phyloP scores from a whole-genome alignment of 1,140 invertebrate species.

The Homarus americanus region DNA sequence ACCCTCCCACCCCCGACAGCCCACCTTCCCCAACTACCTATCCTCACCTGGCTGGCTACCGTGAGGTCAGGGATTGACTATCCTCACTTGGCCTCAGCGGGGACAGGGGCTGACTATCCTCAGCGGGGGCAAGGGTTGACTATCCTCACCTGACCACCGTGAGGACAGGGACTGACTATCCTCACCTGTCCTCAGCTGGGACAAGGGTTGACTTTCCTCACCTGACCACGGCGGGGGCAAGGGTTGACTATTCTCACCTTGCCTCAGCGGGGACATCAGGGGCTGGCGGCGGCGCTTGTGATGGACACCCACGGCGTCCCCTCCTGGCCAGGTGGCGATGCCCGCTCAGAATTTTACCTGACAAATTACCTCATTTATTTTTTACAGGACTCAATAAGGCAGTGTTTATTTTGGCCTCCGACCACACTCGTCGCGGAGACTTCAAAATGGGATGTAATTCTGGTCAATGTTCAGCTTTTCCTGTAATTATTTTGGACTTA shows the following conservation, averaged over 20 bases:
- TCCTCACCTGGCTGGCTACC: too few species aligned
- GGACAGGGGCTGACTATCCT: too few species aligned
- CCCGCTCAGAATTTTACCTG: conserved; percentile 6
- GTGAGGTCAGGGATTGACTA: too few species aligned
- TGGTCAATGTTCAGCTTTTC: neutral
- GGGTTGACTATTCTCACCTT: too few species aligned
- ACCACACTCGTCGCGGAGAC: neutral
- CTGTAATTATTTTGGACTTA: neutral
- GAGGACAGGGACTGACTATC: too few species aligned
- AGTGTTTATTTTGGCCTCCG: conserved; percentile 20
- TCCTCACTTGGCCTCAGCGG: too few species aligned
- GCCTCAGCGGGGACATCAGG: neutral
- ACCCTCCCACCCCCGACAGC: neutral
- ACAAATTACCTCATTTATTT: conserved; percentile 37
- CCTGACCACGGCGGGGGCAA: too few species aligned
- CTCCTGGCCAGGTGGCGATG: neutral
- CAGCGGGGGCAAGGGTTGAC: too few species aligned
- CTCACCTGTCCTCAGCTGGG: too few species aligned
- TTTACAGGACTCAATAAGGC: conserved; percentile 17
- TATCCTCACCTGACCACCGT: too few species aligned
- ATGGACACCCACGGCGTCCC: conserved; percentile 32
- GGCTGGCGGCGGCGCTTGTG: neutral
- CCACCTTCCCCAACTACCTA: too few species aligned
- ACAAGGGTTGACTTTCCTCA: too few species aligned
- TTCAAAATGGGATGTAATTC: neutral